A percentile compares a stretch with the other conserved stretches of the same genome.
These are phyloP conservation scores for Platorchestia sp. DNA, from an alignment of 1,140 invertebrate species.

Conservation along the genomic window DNA sequence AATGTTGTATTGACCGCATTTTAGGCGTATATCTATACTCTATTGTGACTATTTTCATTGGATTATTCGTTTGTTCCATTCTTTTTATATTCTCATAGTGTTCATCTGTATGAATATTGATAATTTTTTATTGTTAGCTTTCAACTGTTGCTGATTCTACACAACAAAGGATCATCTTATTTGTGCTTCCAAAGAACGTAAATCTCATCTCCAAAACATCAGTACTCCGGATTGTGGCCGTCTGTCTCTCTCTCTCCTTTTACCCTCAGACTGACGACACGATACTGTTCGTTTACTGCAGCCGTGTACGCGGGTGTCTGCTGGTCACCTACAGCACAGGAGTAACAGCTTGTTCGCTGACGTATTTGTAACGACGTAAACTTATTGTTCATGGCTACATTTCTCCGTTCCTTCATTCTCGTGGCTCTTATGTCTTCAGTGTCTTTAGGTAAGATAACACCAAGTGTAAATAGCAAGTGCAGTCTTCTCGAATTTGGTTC, in stretches of 20 bases:
- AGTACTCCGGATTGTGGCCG: not conserved
- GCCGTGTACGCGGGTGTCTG: not conserved
- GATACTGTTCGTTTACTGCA: not conserved
- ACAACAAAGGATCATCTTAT: slow-evolving; percentile 19
- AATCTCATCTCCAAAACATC: not conserved
- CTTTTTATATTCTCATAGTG: not conserved
- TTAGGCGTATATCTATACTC: slow-evolving; percentile 32
- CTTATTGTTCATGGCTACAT: not conserved
- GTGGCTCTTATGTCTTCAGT: slow-evolving; percentile 24
- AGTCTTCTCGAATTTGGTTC: not conserved
- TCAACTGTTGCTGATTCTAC: slow-evolving; percentile 24
- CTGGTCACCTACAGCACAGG: not conserved
- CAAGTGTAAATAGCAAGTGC: not conserved
- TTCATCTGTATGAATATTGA: not conserved
- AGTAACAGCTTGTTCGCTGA: not conserved
- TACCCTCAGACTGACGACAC: not conserved
- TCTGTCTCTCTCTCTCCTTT: not conserved
- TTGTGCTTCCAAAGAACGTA: slow-evolving; percentile 18
- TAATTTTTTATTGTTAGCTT: slow-evolving; percentile 41
- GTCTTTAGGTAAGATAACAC: slow-evolving; percentile 16
- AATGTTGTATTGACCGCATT: slow-evolving; percentile 34
- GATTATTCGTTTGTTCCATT: slow-evolving; percentile 22
- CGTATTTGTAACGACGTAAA: not conserved
- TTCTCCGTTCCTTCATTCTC: slow-evolving; percentile 7
- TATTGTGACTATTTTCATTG: slow-evolving; percentile 40